Conservation (phyloP, 2,888 invertebrate genomes). For the Drosophila paucipuncta region DNA sequence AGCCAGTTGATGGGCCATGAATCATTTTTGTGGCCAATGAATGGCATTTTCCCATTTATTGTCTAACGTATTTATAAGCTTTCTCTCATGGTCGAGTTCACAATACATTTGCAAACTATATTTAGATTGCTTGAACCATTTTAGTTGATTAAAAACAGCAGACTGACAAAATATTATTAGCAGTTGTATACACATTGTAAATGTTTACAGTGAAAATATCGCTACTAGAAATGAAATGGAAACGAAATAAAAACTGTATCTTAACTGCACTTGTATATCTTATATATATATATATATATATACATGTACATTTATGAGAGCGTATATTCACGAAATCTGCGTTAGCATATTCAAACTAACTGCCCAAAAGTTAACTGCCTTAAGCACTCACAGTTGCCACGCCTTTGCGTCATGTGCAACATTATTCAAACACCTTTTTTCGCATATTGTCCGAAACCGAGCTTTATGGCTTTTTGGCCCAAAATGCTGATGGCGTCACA, state of each 20-base stretch:
- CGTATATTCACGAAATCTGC: constrained; percentile 7
- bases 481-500: constrained; percentile 45
- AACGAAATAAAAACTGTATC: constrained; percentile 3
- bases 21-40: constrained; percentile 3
- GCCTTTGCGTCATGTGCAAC: constrained; percentile 27
- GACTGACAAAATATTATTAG: not conserved
- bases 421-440: constrained; percentile 51
- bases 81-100: not conserved
- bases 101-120: not conserved
- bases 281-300: not conserved
- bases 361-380: constrained; percentile 35
- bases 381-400: constrained; percentile 41
- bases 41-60: not conserved
- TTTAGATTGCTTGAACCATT: not conserved
- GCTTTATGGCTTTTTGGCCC: constrained; percentile 70
- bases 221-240: not conserved
- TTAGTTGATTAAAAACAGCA: not conserved
- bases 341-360: constrained; percentile 19
- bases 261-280: constrained; percentile 10
- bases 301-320: not conserved
- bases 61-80: not conserved
- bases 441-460: constrained; percentile 15
- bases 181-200: not conserved
- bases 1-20: constrained; percentile 13
- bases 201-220: not conserved